A percentile compares a stretch with the other conserved stretches of the same genome.
Evolutionary conservation across 2,113 vertebrate species (phyloP).

Genomic region (Sardina pilchardus): DNA sequence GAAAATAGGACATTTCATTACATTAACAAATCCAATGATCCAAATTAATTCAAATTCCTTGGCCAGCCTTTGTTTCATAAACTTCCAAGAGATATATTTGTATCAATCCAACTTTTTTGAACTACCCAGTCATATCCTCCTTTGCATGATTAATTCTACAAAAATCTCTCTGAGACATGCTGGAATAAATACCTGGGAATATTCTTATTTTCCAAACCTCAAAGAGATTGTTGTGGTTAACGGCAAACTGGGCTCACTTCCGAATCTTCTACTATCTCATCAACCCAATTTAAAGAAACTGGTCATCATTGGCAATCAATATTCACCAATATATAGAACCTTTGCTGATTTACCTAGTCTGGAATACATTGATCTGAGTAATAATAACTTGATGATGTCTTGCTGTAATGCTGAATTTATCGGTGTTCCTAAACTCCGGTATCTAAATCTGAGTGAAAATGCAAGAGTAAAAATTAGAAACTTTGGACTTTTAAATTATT

Average conservation of each 20-base stretch:
- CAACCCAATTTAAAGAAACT: not conserved
- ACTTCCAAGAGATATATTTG: slow-evolving; percentile 1
- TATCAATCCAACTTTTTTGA: not conserved
- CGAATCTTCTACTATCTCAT: not conserved
- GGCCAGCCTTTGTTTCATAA: not conserved
- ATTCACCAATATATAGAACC: not conserved
- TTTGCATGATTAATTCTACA: not conserved
- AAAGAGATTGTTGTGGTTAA: not conserved
- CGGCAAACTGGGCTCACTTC: not conserved
- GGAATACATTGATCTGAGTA: not conserved
- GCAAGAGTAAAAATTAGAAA: not conserved
- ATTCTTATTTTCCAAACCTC: not conserved
- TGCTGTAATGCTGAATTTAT: not conserved
- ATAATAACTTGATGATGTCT: not conserved
- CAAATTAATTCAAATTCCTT: not conserved
- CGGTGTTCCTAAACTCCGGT: not conserved
- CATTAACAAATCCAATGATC: no score
- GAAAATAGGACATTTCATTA: not conserved
- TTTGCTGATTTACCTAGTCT: not conserved
- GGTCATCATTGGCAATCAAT: not conserved
- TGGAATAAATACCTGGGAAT: not conserved
- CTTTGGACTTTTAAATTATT: not conserved
- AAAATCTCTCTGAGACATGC: not conserved
- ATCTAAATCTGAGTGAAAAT: not conserved
- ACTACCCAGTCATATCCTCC: not conserved